Percentiles rank a stretch among this genome's conserved stretches.
phyloP scores from a whole-genome alignment of 2,888 invertebrate species.

The Neoascia interrupta region DNA sequence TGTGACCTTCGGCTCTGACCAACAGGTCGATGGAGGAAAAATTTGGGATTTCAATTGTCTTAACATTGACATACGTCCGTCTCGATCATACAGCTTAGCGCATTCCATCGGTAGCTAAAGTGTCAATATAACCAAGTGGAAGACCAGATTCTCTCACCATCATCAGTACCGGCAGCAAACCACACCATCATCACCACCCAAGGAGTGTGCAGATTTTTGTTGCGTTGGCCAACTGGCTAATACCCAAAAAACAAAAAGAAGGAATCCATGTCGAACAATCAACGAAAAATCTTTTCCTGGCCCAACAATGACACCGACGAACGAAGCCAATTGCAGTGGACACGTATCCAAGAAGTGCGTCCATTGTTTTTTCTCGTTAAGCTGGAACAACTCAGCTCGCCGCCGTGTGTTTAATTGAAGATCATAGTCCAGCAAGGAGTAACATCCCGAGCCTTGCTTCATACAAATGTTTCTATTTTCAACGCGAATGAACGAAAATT shows the following conservation, averaged over 20 bases:
- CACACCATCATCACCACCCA: constrained; percentile 17
- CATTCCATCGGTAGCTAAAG: constrained; percentile 46
- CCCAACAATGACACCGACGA: constrained; percentile 33
- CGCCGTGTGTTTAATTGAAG: constrained; percentile 41
- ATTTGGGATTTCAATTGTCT: constrained; percentile 53
- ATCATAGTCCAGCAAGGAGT: constrained; percentile 27
- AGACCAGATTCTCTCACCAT: constrained; percentile 41
- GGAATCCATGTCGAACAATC: constrained; percentile 40
- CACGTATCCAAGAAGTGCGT: constrained; percentile 59
- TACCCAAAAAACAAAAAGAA: constrained; percentile 62
- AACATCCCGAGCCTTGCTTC: constrained; percentile 39
- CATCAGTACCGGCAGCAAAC: not conserved
- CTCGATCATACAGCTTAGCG: constrained; percentile 78
- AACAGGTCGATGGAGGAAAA: constrained; percentile 45
- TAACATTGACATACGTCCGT: constrained; percentile 74
- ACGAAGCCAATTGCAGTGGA: constrained; percentile 59
- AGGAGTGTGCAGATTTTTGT: constrained; percentile 47
- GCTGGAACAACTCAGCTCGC: constrained; percentile 34
- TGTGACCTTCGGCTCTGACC: too few species aligned
- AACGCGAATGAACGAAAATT: too few species aligned
- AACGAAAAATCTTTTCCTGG: constrained; percentile 40
- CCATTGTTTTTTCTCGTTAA: constrained; percentile 55
- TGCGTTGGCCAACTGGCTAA: constrained; percentile 68
- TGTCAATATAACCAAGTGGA: constrained; percentile 49
- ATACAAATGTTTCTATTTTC: constrained; percentile 46